Conservation (phyloP, 2,888 invertebrate species). For the Spisula subtruncata region DNA sequence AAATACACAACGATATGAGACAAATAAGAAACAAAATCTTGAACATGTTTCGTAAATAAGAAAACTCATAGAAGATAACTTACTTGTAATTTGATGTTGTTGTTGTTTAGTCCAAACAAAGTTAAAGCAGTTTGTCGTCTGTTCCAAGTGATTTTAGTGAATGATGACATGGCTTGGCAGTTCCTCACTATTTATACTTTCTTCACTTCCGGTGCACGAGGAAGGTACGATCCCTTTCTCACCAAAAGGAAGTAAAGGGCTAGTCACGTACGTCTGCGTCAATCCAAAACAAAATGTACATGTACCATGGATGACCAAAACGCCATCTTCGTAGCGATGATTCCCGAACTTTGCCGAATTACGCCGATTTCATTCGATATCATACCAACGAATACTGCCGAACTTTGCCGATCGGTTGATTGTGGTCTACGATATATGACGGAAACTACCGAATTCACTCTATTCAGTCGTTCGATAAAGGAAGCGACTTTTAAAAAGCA, state of each 20-base stretch:
- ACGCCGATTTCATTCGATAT: too few relatives aligned
- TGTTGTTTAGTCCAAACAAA: neutral
- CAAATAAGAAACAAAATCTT: neutral
- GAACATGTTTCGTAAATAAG: neutral
- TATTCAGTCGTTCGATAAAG: neutral
- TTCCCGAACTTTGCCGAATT: neutral
- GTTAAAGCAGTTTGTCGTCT: neutral
- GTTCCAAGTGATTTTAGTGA: neutral
- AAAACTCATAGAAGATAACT: neutral
- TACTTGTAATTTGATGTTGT: neutral
- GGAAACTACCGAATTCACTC: neutral
- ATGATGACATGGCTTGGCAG: neutral
- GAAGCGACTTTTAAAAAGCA: constrained; percentile 11
- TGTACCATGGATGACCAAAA: neutral
- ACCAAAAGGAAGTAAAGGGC: neutral
- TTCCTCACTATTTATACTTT: neutral
- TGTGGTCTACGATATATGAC: neutral
- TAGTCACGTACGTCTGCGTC: neutral
- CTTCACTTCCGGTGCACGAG: neutral
- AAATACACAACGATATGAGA: neutral
- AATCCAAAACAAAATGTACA: neutral
- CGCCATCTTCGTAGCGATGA: neutral
- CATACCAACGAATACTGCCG: neutral
- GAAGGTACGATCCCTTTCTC: neutral
- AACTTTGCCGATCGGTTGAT: neutral